These are phyloP conservation scores for Drosophila busckii DNA, from an alignment of 1,140 invertebrate genomes.

Conservation along the genomic window DNA sequence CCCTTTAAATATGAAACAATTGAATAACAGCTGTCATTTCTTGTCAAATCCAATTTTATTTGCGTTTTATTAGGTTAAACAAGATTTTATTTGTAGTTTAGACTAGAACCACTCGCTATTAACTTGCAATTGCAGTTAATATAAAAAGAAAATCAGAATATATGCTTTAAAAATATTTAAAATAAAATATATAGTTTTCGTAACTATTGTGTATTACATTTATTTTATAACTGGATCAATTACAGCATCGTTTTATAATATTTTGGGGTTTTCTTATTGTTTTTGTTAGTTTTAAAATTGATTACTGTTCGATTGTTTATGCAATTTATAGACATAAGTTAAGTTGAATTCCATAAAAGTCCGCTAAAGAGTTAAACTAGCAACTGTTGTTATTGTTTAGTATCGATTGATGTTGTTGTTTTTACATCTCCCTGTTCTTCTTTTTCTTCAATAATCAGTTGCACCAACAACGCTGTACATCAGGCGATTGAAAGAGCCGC, in stretches of 20 bases:
- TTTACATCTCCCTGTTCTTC: conserved; percentile 12
- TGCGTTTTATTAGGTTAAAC: conserved; percentile 53
- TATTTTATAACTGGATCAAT: conserved; percentile 59
- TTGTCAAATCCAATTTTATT: no score
- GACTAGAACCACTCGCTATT: conserved; percentile 67
- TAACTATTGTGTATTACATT: conserved; percentile 45
- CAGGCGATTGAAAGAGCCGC: conserved; percentile 93
- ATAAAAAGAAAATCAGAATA: conserved; percentile 44
- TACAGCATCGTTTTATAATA: conserved; percentile 55
- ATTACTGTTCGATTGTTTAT: conserved; percentile 29
- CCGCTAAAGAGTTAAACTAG: conserved; percentile 70
- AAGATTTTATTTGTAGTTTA: conserved; percentile 30
- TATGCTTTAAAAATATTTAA: conserved; percentile 39
- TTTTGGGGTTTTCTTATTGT: conserved; percentile 42
- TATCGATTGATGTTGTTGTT: conserved; percentile 22
- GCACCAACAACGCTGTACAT: conserved; percentile 93
- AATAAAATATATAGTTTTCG: conserved; percentile 27
- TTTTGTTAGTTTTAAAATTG: conserved; percentile 41
- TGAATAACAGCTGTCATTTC: no score
- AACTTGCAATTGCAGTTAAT: conserved; percentile 41
- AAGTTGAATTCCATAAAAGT: conserved; percentile 74
- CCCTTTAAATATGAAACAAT: conserved; percentile 1
- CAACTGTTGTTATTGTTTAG: conserved; percentile 42
- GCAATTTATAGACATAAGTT: conserved; percentile 71
- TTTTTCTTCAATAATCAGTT: conserved; percentile 83